Evolutionary conservation across 2,888 invertebrate genomes (phyloP).

Genomic region (Blera fallax): DNA sequence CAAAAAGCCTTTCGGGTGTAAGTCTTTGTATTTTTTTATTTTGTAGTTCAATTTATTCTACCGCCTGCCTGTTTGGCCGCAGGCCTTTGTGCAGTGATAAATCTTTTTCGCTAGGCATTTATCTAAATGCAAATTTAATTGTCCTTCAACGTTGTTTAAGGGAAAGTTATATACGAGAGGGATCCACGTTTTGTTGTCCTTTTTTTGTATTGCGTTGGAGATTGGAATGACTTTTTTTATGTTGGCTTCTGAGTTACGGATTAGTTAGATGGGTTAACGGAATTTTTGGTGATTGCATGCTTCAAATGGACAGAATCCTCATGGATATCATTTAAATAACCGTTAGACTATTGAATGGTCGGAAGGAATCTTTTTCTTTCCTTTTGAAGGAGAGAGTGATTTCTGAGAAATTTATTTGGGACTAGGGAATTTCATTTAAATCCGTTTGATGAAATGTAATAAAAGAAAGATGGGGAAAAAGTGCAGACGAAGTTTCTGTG

Average conservation of each 20-base stretch:
- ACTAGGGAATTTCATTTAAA: neutral
- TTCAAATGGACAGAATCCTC: neutral
- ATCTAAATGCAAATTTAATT: slow-evolving; percentile 82
- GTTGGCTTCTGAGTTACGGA: slow-evolving; percentile 68
- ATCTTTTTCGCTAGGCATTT: slow-evolving; percentile 74
- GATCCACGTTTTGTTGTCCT: neutral
- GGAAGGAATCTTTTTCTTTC: neutral
- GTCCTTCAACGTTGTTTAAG: slow-evolving; percentile 74
- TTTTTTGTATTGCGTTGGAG: neutral
- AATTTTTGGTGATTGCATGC: slow-evolving; percentile 36
- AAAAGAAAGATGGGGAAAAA: too few species aligned
- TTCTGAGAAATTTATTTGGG: neutral
- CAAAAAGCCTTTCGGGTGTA: slow-evolving; percentile 63
- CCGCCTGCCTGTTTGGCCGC: slow-evolving; percentile 70
- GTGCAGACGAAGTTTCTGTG: too few species aligned
- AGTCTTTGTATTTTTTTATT: slow-evolving; percentile 51
- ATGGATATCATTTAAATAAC: slow-evolving; percentile 58
- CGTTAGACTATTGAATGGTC: slow-evolving; percentile 40
- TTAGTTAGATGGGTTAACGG: slow-evolving; percentile 53
- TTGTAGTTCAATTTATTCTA: slow-evolving; percentile 72
- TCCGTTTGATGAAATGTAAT: neutral
- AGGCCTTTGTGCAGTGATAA: slow-evolving; percentile 70
- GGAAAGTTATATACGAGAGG: slow-evolving; percentile 12
- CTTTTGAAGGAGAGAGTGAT: neutral
- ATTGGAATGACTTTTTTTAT: neutral